These are phyloP conservation scores for Synergus gifuensis DNA, from an alignment of 2,888 invertebrate species.

Conservation along the genomic window DNA sequence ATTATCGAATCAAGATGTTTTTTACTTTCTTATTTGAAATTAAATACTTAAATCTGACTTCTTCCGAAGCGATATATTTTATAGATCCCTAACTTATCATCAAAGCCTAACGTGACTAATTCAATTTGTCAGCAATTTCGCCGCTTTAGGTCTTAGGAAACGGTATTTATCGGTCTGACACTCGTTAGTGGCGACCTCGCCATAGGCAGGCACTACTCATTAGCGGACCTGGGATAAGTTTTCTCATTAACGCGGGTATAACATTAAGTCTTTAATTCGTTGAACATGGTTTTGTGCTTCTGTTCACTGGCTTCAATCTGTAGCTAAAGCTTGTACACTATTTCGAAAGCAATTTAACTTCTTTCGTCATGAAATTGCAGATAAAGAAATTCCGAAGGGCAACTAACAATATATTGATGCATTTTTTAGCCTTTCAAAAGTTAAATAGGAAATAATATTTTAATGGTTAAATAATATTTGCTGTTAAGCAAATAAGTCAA, in stretches of 20 bases:
- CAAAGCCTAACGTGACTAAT: not conserved
- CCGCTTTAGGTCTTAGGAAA: not conserved
- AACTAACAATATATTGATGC: not conserved
- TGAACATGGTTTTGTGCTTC: not conserved
- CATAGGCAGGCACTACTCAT: constrained; percentile 10
- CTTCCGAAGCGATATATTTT: too few species aligned
- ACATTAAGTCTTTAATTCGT: not conserved
- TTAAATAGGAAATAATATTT: not conserved
- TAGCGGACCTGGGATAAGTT: constrained; percentile 27
- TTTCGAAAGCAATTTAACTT: not conserved
- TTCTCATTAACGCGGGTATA: constrained; percentile 23
- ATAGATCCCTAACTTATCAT: too few species aligned
- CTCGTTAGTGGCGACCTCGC: constrained; percentile 7
- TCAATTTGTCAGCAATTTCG: not conserved
- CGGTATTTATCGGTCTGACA: constrained; percentile 10
- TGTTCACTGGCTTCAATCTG: not conserved
- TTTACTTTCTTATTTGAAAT: too few species aligned
- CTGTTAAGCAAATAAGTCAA: not conserved
- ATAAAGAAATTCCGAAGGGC: not conserved
- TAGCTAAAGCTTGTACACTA: not conserved
- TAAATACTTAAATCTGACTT: too few species aligned
- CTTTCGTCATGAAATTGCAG: not conserved
- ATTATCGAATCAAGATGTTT: too few species aligned
- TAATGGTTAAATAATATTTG: not conserved
- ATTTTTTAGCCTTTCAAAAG: too few species aligned